These are phyloP conservation scores for Xyrauchen texanus DNA, from an alignment of 2,113 vertebrate species.

Conservation along the genomic window DNA sequence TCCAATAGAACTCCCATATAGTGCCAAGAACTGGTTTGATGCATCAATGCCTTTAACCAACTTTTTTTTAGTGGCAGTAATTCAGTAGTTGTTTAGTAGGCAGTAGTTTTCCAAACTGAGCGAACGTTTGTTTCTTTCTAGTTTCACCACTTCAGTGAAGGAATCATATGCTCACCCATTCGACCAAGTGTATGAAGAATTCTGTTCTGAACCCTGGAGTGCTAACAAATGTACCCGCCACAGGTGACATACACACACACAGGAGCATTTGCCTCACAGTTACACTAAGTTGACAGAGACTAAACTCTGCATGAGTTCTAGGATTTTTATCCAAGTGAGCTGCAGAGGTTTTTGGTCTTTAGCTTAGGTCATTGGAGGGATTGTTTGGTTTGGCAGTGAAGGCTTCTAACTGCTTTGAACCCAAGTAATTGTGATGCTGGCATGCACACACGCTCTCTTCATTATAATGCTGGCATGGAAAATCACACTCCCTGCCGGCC, in stretches of 20 bases:
- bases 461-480: not conserved
- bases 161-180: slow-evolving; percentile 85
- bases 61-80: too few relatives aligned
- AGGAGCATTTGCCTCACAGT: not conserved
- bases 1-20: not conserved
- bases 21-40: not conserved
- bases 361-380: slow-evolving; percentile 14
- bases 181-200: slow-evolving; percentile 73
- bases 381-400: slow-evolving; percentile 33
- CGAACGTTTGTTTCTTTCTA: slow-evolving; percentile 51
- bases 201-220: slow-evolving; percentile 73
- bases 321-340: not conserved
- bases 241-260: slow-evolving; percentile 69
- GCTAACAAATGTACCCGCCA: slow-evolving; percentile 78
- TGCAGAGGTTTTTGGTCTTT: not conserved
- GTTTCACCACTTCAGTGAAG: slow-evolving; percentile 85
- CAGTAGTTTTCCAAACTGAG: not conserved
- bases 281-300: slow-evolving; percentile 25
- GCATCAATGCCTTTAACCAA: not conserved
- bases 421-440: slow-evolving; percentile 42
- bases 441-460: slow-evolving; percentile 8
- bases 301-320: slow-evolving; percentile 13
- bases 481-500: not conserved
- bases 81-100: too few relatives aligned
- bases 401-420: not conserved